Percentiles rank a stretch among this genome's conserved stretches.
phyloP scores from a whole-genome alignment of 2,797 vertebrate species.

The Cyprinodon diabolis region DNA sequence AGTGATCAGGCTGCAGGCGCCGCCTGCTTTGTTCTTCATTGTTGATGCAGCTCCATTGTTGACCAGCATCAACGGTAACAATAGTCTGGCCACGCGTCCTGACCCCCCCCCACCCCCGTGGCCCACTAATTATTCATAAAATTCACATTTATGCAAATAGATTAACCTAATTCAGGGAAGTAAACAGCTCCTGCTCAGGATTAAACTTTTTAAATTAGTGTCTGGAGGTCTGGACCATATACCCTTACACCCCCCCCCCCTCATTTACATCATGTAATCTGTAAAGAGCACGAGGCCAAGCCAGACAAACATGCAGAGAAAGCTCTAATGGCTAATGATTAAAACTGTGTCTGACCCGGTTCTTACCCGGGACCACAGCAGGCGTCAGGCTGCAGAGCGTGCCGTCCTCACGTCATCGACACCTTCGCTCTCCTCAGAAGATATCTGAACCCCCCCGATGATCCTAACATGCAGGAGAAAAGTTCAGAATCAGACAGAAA shows the following conservation, averaged over 20 bases:
- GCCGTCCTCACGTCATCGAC: too few relatives aligned
- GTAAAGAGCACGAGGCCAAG: constrained; percentile 57
- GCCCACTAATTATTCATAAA: constrained; percentile 83
- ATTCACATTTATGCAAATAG: constrained; percentile 85
- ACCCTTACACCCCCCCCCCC: constrained; percentile 41
- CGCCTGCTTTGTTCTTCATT: constrained; percentile 63
- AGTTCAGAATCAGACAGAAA: too few relatives aligned
- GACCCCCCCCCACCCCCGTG: constrained; percentile 35
- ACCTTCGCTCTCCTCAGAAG: too few relatives aligned
- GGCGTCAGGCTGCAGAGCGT: constrained; percentile 38
- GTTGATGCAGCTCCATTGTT: constrained; percentile 76
- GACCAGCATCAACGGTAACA: constrained; percentile 65
- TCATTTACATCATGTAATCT: constrained; percentile 70
- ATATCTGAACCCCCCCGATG: too few relatives aligned
- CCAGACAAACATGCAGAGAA: constrained; percentile 66
- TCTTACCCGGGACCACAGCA: constrained; percentile 24
- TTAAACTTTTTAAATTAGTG: constrained; percentile 81
- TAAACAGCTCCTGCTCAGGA: constrained; percentile 78
- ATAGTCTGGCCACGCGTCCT: constrained; percentile 74
- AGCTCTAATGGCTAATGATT: constrained; percentile 75
- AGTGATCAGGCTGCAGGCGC: constrained; percentile 64
- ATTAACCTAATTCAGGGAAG: constrained; percentile 83
- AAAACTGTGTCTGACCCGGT: constrained; percentile 54
- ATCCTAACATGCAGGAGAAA: too few relatives aligned
- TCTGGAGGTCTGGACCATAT: constrained; percentile 73